Base-by-base conservation (phyloP, 2,888 invertebrate genomes). In the Polyommatus icarus region DNA sequence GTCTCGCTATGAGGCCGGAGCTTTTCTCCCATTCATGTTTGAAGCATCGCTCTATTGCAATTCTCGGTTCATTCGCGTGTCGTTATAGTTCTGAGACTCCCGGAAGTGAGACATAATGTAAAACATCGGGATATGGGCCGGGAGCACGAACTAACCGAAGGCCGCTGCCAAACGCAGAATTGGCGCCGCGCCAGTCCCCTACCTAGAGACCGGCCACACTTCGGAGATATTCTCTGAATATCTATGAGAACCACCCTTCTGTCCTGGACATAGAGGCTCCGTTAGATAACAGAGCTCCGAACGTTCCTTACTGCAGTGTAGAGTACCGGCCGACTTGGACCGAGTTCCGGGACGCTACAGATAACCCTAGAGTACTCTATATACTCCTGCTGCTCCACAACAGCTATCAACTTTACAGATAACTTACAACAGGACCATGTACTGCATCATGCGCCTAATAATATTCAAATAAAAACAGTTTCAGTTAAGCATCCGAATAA, bases 81-180 rank as follows among this genome's bases (percentile, higher is more conserved):
- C 18, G 54, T 18, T 54, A 18, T 54, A 54, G 54, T 18, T 54
- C 54, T 18, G 1, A 18, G 54, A 54, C 15, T 61, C 61, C 4
- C 24, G 61, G 61, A 61, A 61, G 20, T 61, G 24, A 10, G 24
- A 24, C 61, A 24, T 24, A 61, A 10, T 24, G 61, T 61, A 61
- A 61, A 24, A 24, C 61, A 24, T 61, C 24, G 61, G 10, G 10
- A 61, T 61, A 61, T 61, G 61, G 61, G 61, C 61, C 24, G 61
- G 0, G 20, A 61, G 61, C 61, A 12, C 61, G 8, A 61, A 24
- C 20, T 10, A 12, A 61, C 61, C 61, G 20, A 61, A 61, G 24
- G 61, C 61, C 61, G 61, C 61, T 61, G 61, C 61, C 61, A 61
- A 59, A 61, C 61, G 61, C 20, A 24, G 61, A 24, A 24, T 61